Conservation (phyloP, 2,113 vertebrate genomes). For the Aix galericulata region DNA sequence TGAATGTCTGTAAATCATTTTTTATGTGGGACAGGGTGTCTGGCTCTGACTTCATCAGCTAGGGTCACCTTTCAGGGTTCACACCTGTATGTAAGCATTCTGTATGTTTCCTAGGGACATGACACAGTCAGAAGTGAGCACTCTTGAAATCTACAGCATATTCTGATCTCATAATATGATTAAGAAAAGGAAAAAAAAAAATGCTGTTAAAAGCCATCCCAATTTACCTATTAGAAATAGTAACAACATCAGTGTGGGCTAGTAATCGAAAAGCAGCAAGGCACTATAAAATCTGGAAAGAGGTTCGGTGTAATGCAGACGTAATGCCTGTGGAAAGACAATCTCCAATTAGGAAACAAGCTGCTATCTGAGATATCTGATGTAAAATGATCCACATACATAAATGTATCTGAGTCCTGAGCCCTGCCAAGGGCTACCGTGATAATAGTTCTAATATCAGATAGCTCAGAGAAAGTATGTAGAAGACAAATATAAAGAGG, state of each 20-base stretch:
- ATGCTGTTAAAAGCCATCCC: neutral
- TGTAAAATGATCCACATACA: neutral
- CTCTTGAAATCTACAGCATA: neutral
- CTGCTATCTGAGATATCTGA: neutral
- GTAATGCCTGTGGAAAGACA: neutral
- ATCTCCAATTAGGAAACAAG: neutral
- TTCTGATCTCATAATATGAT: neutral
- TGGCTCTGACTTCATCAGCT: neutral
- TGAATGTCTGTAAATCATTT: neutral
- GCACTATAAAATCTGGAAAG: neutral
- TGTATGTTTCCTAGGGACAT: neutral
- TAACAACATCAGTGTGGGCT: neutral
- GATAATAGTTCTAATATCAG: neutral
- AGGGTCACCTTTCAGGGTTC: neutral
- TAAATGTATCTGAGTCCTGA: neutral
- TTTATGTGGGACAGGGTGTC: neutral
- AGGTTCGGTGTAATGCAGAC: neutral
- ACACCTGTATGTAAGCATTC: neutral
- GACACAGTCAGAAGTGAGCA: neutral
- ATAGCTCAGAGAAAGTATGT: neutral
- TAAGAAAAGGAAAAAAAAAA: too few relatives aligned
- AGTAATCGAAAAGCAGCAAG: neutral
- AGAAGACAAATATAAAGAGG: neutral
- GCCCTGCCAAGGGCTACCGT: neutral
- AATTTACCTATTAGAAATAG: neutral